Evolutionary conservation across 2,113 vertebrate genomes (phyloP), one percentile per base, ranked within the genome.

Genomic region (Melozone crissalis): DNA sequence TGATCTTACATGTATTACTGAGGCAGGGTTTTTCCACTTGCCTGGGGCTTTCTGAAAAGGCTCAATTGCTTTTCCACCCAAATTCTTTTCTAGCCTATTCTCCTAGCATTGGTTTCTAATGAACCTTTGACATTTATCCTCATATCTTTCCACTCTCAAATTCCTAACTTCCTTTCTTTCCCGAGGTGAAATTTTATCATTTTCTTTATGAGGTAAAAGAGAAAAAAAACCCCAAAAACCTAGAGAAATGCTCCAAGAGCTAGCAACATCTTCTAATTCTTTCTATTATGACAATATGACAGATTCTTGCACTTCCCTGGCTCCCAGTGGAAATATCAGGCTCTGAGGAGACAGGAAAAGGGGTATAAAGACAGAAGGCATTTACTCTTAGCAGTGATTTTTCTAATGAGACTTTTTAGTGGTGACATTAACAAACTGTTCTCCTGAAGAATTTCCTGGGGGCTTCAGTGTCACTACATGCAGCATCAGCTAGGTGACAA

Each of bases 261-360:
- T 96, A 96, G 92, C 27, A 73, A 81, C 58, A n/a, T 76, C 95
- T 96, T 81, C 96, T 96, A 95, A 97, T 98, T 97, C 89, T 93
- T 96, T 95, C 84, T 96, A 28, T 97, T 98, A 98, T 97, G 94
- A 97, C 97, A 98, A 96, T 94, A 96, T 87, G 95, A 96, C 95
- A 58, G 66, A 82, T 94, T 95, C 62, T 62, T 91, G 31, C 62
- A 72, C 41, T 96, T 93, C 61, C 33, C 77, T 63, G 55, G 41
- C 66, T 96, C 95, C 94, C 95, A 93, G 69, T 90, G 93, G 96
- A 96, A 98, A 94, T 93, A 93, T 19, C 37, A 84, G 37, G 73
- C 84, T 94, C 90, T 10, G 12, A 30, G 72, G 51, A 62, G 47
- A 72, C 31, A 78, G 84, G 71, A 73, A 72, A 31, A 58, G 17